Evolutionary conservation across 2,888 invertebrate species (phyloP).

Genomic region (Choreutis nemorana): DNA sequence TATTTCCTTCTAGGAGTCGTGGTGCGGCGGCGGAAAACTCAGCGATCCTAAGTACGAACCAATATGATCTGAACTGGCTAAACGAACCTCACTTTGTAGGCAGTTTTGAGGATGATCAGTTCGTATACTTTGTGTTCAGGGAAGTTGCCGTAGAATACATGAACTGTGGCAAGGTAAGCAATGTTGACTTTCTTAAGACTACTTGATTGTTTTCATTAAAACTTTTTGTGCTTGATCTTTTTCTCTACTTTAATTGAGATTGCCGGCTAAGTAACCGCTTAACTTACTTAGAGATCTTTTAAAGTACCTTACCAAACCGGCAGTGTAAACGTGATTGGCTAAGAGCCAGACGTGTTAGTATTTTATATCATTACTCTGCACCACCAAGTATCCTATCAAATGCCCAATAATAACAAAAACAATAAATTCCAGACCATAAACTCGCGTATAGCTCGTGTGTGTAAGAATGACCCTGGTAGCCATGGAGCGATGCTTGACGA

Average conservation of each 20-base stretch:
- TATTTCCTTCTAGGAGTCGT: conserved; percentile 55
- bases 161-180: conserved; percentile 87
- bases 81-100: conserved; percentile 94
- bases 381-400: no score
- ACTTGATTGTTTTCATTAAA: not conserved
- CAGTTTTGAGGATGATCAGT: conserved; percentile 87
- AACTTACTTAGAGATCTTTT: no score
- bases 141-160: conserved; percentile 93
- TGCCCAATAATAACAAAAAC: no score
- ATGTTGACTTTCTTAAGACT: not conserved
- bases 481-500: conserved; percentile 79
- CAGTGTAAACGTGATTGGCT: no score
- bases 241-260: no score
- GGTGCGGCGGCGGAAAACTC: conserved; percentile 42
- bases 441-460: conserved; percentile 89
- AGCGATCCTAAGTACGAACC: conserved; percentile 74
- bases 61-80: conserved; percentile 86
- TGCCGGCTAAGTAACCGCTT: no score
- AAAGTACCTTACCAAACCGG: no score
- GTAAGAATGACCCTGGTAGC: conserved; percentile 89
- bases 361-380: no score
- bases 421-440: conserved; percentile 82
- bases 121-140: conserved; percentile 90
- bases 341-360: no score
- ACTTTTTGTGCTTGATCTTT: not conserved